Percentiles rank a stretch among this genome's conserved stretches.
phyloP scores from a whole-genome alignment of 2,113 vertebrate species.

The Herpetotheres cachinnans region DNA sequence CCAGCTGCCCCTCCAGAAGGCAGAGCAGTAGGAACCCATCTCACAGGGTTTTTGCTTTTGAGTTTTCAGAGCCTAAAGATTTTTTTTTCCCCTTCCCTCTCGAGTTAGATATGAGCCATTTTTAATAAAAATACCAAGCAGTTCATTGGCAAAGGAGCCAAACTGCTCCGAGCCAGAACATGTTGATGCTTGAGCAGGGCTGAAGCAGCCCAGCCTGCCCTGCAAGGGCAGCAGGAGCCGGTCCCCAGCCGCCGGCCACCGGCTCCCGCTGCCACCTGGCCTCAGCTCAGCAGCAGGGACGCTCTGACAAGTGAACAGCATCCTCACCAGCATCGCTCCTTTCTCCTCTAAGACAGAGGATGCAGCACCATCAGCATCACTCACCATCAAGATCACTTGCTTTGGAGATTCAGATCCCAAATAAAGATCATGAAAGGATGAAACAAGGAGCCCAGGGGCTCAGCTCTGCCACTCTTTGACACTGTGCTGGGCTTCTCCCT shows the following conservation, averaged over 20 bases:
- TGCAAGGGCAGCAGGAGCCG: not conserved
- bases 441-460: not conserved
- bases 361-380: accelerated
- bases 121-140: not conserved
- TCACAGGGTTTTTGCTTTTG: not conserved
- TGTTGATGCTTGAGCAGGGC: not conserved
- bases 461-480: not conserved
- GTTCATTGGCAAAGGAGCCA: accelerated
- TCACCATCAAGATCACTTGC: not conserved
- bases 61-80: not conserved
- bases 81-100: accelerated
- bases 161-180: not conserved
- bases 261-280: not conserved
- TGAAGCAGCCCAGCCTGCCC: not conserved
- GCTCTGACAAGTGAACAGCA: not conserved
- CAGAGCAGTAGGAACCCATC: not conserved
- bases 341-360: not conserved
- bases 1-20: not conserved
- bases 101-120: accelerated
- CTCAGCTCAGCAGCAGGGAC: not conserved
- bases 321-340: not conserved
- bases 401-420: not conserved
- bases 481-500: not conserved
- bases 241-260: not conserved
- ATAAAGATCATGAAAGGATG: not conserved